Evolutionary conservation across 2,888 invertebrate genomes (phyloP).

Genomic region (Cryptocephalus primarius): DNA sequence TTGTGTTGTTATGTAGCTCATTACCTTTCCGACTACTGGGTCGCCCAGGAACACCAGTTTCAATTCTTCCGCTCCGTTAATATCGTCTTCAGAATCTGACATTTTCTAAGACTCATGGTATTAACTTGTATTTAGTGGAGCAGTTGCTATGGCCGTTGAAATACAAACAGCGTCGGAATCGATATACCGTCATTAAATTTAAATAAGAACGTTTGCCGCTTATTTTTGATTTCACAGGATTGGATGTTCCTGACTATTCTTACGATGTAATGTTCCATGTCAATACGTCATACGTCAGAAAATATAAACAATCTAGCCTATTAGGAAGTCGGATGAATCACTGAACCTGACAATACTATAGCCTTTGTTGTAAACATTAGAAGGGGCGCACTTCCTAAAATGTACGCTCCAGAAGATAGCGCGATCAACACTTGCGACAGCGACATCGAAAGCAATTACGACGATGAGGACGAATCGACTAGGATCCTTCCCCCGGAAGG

Average conservation of each 20-base stretch:
- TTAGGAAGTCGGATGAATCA: too few species aligned
- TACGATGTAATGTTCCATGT: too few species aligned
- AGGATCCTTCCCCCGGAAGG: slow-evolving; percentile 35
- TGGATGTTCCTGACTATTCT: too few species aligned
- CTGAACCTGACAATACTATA: too few species aligned
- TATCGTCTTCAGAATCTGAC: slow-evolving; percentile 59
- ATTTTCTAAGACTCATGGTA: slow-evolving; percentile 29
- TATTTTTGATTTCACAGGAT: too few species aligned
- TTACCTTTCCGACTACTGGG: slow-evolving; percentile 72
- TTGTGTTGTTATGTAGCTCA: neutral
- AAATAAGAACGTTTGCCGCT: too few species aligned
- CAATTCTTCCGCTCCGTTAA: slow-evolving; percentile 47
- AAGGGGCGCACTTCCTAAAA: slow-evolving; percentile 1
- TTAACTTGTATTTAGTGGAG: neutral
- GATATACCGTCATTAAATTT: too few species aligned
- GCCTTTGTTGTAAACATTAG: too few species aligned
- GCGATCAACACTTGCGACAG: slow-evolving; percentile 17
- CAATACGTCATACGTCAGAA: too few species aligned
- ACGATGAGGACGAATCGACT: slow-evolving; percentile 35
- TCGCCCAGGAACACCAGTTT: slow-evolving; percentile 76
- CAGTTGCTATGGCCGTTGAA: too few species aligned
- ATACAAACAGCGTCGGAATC: too few species aligned
- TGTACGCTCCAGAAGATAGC: slow-evolving; percentile 17
- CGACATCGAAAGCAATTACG: slow-evolving; percentile 23
- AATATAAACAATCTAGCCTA: too few species aligned